A percentile compares a stretch with the other conserved stretches of the same genome.
Conservation (phyloP, 2,797 vertebrate species). For the Intellagama lesueurii region DNA sequence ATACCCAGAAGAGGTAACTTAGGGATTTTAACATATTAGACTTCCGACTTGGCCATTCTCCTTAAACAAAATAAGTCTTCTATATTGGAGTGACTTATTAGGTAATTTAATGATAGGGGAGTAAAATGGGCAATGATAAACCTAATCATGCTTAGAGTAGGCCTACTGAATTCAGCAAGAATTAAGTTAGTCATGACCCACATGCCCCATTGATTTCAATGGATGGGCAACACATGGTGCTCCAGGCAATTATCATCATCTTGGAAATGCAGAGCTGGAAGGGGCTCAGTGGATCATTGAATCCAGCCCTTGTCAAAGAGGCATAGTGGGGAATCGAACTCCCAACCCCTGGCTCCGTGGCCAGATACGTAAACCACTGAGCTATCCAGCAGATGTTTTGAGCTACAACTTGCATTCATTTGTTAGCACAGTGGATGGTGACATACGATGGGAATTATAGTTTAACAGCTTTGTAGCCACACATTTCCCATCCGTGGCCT, state of each 20-base stretch:
- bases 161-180: neutral
- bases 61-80: no score
- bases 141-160: neutral
- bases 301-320: no score
- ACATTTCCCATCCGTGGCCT: neutral
- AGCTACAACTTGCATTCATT: no score
- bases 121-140: neutral
- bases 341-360: no score
- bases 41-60: no score
- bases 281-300: no score
- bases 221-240: neutral
- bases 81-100: no score
- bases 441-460: neutral
- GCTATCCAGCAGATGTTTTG: neutral
- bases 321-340: no score
- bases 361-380: no score
- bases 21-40: no score
- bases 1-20: no score
- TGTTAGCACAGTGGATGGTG: neutral
- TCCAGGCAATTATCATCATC: neutral
- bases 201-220: neutral
- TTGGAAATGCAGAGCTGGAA: no score
- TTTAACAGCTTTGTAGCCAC: neutral
- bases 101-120: neutral
- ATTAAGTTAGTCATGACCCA: neutral